Evolutionary conservation across 2,797 vertebrate species (phyloP), one percentile per base, ranked within the genome.

Genomic region (Hephaestus fuliginosus): DNA sequence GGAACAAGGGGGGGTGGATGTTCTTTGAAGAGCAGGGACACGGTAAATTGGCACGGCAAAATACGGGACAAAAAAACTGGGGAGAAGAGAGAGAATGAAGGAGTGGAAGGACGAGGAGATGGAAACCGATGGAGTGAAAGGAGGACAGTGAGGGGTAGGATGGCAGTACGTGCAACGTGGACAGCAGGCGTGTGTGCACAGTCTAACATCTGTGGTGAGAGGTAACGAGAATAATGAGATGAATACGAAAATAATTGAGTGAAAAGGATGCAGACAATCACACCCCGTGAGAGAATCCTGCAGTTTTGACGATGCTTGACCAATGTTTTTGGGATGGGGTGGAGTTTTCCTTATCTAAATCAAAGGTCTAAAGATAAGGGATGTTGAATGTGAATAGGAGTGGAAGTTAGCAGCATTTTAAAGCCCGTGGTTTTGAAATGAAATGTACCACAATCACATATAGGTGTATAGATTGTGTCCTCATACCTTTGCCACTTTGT

Each of bases 11-110:
- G 55, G 70, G 63, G 5, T 22, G 63, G 46, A 33, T 70, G 52
- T 73, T 73, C 51, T 86, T 67, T 81, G 73, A 87, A 53, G 65
- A 78, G 64, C 46, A 48, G 22, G 67, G 44, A 77, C 22, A 65
- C 0, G 11, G 3, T 66, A 71, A 81, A 79, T 73, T 77, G 66
- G 74, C 15, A 46, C 18, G 0, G 6, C 74, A 17, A 75, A 71
- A 71, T 43, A 10, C 25, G 55, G 10, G 33, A 46, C 3, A 22
- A 57, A 4, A 49, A 58, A 30, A 66, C 28, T 17, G 33, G 10
- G 33, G 68, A 62, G 17, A 28, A 58, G 53, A 63, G 58, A 33
- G 20, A 66, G 63, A 51, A 57, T 53, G 3, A 44, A 49, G 12
- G 44, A 78, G 7, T 1, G 43, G 33, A 53, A 63, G 48, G 25